phyloP scores from a whole-genome alignment of 2,113 vertebrate species.

The Lamprotornis superbus region DNA sequence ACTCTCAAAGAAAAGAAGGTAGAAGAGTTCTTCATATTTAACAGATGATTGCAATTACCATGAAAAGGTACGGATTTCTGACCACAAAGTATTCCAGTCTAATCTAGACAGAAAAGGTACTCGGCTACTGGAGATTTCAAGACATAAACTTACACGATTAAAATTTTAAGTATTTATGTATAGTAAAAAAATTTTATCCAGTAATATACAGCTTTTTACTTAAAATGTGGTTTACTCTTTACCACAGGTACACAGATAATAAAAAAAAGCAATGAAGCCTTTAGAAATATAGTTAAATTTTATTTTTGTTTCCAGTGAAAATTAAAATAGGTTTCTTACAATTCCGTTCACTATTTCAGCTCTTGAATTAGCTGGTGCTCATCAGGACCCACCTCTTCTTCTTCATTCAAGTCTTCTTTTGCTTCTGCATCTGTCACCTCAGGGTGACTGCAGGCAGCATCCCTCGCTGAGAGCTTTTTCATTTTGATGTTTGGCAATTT shows the following conservation, averaged over 20 bases:
- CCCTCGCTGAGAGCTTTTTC: slow-evolving; percentile 81
- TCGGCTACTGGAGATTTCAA: neutral
- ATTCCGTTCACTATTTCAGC: neutral
- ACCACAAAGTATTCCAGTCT: neutral
- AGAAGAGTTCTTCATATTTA: neutral
- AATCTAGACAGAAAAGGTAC: neutral
- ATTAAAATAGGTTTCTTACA: slow-evolving; percentile 11
- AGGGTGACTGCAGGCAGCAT: slow-evolving; percentile 48
- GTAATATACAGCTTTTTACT: neutral
- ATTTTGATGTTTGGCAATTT: slow-evolving; percentile 95
- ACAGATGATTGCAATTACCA: neutral
- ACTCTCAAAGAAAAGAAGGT: neutral
- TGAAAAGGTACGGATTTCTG: neutral
- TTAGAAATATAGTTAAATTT: slow-evolving; percentile 3
- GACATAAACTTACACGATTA: neutral
- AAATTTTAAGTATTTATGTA: neutral
- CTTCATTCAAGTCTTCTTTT: slow-evolving; percentile 22
- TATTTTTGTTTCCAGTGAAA: neutral
- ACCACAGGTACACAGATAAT: neutral
- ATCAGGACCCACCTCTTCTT: slow-evolving; percentile 30
- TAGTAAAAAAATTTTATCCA: neutral
- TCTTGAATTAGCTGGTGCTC: slow-evolving; percentile 17
- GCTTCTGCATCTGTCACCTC: slow-evolving; percentile 42
- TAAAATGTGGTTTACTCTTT: neutral
- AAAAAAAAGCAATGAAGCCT: neutral